Conservation (phyloP, 2,113 vertebrate genomes). For the Heteronetta atricapilla region DNA sequence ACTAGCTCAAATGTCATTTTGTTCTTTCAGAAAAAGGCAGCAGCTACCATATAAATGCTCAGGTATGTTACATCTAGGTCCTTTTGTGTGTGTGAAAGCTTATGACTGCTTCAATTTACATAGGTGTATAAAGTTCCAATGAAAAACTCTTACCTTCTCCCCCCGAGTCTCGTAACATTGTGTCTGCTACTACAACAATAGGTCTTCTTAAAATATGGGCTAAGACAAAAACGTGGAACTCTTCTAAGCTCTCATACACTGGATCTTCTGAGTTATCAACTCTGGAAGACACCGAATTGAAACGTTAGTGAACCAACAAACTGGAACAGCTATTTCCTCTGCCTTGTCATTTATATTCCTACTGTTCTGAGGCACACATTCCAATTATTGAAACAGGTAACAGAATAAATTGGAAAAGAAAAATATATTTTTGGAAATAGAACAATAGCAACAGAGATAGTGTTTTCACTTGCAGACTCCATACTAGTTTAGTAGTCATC, state of each 20-base stretch:
- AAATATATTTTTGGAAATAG: neutral
- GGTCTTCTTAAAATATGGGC: conserved; percentile 94
- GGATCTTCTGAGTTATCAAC: conserved; percentile 96
- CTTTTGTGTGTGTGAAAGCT: neutral
- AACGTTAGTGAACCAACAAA: neutral
- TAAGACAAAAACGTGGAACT: conserved; percentile 97
- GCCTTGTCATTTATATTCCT: neutral
- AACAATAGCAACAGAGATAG: neutral
- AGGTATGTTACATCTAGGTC: neutral
- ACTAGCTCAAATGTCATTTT: neutral
- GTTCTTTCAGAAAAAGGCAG: neutral
- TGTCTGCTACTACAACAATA: conserved; percentile 96
- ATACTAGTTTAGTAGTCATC: neutral
- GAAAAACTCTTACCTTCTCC: conserved; percentile 86
- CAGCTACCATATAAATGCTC: neutral
- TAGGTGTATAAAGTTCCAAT: neutral
- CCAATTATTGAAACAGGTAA: neutral
- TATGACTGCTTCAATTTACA: accelerated
- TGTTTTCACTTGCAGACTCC: neutral
- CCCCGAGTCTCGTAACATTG: conserved; percentile 94
- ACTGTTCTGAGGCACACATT: neutral
- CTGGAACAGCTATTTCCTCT: neutral
- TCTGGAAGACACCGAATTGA: conserved; percentile 72
- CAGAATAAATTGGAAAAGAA: neutral
- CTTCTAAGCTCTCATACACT: conserved; percentile 96